These are phyloP conservation scores for Gila robusta DNA, from an alignment of 2,797 vertebrate genomes.

Conservation along the genomic window DNA sequence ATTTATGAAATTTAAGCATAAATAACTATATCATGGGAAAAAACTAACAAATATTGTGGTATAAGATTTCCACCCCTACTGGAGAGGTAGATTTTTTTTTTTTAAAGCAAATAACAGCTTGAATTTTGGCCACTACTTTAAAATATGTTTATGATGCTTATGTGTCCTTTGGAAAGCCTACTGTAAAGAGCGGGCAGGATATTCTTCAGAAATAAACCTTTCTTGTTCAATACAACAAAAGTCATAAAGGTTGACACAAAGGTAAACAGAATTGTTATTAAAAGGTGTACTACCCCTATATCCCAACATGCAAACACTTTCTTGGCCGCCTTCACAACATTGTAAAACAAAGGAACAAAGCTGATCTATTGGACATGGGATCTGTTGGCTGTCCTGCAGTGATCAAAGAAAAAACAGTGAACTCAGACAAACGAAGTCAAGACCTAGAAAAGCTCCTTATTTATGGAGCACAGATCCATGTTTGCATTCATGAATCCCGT, in stretches of 20 bases:
- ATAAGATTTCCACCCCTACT: neutral
- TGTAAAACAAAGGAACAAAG: slow-evolving; percentile 23
- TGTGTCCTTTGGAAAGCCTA: too few relatives aligned
- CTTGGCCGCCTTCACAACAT: neutral
- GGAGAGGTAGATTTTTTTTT: neutral
- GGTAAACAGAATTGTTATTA: neutral
- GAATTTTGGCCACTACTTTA: neutral
- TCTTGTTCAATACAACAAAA: neutral
- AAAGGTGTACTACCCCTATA: neutral
- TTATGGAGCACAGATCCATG: slow-evolving; percentile 33
- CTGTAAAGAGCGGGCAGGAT: neutral
- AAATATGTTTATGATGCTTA: neutral
- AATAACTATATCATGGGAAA: neutral
- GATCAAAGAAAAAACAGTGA: slow-evolving; percentile 32
- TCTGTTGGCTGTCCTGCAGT: slow-evolving; percentile 12
- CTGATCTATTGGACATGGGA: slow-evolving; percentile 3
- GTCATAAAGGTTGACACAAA: neutral
- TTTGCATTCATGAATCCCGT: slow-evolving; percentile 18
- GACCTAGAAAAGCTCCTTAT: slow-evolving; percentile 40
- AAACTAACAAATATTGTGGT: too few relatives aligned
- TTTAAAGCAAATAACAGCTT: neutral
- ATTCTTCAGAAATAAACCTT: neutral
- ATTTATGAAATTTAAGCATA: neutral
- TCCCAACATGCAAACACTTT: slow-evolving; percentile 2
- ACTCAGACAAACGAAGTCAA: slow-evolving; percentile 40